Percentiles rank a stretch among this genome's conserved stretches.
phyloP scores from a whole-genome alignment of 92 coral and sea anemone species.

The Epizoanthus illoricatus region DNA sequence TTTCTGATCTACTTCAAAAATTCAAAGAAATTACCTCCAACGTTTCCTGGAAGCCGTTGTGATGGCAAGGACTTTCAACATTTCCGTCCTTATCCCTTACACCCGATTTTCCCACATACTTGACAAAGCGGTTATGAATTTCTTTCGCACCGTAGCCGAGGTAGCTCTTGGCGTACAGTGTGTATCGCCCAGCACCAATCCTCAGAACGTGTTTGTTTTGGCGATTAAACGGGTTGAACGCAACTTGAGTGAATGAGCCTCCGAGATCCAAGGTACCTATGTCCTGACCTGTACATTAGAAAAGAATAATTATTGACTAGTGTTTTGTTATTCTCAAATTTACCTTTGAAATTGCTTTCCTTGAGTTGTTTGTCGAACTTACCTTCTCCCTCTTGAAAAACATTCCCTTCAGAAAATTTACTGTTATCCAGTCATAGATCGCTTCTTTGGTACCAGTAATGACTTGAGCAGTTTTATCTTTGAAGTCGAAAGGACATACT shows the following conservation, averaged over 20 bases:
- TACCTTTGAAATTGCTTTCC: too few relatives aligned
- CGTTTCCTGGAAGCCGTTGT: slow-evolving; percentile 14
- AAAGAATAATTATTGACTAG: too few relatives aligned
- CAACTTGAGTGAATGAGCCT: slow-evolving; percentile 23
- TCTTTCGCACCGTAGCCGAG: slow-evolving; percentile 19
- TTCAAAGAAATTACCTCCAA: neutral
- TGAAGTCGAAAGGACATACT: slow-evolving; percentile 6
- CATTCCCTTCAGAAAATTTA: slow-evolving; percentile 34
- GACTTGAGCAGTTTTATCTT: neutral
- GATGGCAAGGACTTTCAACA: slow-evolving; percentile 34
- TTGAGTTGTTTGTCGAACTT: too few relatives aligned
- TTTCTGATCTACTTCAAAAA: neutral
- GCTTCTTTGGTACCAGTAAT: slow-evolving; percentile 30
- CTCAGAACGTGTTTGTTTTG: neutral
- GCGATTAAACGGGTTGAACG: neutral
- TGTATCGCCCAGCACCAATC: slow-evolving; percentile 2
- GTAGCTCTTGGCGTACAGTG: slow-evolving; percentile 39
- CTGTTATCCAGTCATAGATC: slow-evolving; percentile 32
- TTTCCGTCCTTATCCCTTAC: neutral
- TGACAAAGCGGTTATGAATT: neutral
- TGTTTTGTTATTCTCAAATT: too few relatives aligned
- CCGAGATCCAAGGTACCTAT: slow-evolving; percentile 33
- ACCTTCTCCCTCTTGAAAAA: neutral
- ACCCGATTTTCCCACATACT: neutral
- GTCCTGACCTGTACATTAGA: neutral